A percentile compares a stretch with the other conserved stretches of the same genome.
These are phyloP conservation scores for Chalcosyrphus nemorum DNA, from an alignment of 2,888 invertebrate species.

Conservation along the genomic window DNA sequence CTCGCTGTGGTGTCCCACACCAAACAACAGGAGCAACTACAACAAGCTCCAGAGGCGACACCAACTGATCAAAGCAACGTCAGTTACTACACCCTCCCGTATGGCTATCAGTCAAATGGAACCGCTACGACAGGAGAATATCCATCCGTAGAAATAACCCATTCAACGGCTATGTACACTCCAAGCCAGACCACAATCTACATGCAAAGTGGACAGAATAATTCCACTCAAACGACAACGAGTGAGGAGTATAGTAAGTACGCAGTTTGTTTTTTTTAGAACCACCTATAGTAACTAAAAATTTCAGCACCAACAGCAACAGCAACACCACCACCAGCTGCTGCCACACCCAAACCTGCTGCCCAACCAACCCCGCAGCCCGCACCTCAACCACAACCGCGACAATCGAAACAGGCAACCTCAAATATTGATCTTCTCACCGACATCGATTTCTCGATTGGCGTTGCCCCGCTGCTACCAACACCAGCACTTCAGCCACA, in stretches of 20 bases:
- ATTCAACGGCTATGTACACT: conserved; percentile 57
- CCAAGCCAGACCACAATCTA: conserved; percentile 76
- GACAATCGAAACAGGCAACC: conserved; percentile 71
- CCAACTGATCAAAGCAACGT: conserved; percentile 52
- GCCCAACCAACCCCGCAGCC: conserved; percentile 18
- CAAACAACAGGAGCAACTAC: conserved; percentile 74
- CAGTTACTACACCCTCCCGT: conserved; percentile 79
- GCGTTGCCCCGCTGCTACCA: conserved; percentile 75
- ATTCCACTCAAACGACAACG: conserved; percentile 79
- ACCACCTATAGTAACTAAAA: not conserved
- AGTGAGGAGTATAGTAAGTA: conserved; percentile 75
- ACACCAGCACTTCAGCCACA: conserved; percentile 79
- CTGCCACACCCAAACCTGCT: conserved; percentile 15
- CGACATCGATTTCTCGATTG: conserved; percentile 87
- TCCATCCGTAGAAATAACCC: conserved; percentile 11
- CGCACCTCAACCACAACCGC: conserved; percentile 28
- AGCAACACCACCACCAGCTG: conserved; percentile 40
- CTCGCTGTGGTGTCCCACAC: conserved; percentile 79
- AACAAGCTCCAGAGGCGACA: conserved; percentile 29
- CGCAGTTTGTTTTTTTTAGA: not conserved
- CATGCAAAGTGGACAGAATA: conserved; percentile 79
- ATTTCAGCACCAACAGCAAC: conserved; percentile 42
- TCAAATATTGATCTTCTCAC: conserved; percentile 88
- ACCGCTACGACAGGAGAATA: conserved; percentile 20
- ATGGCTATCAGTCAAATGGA: conserved; percentile 79